Evolutionary conservation across 2,888 invertebrate genomes (phyloP).

Genomic region (Catocala nupta): DNA sequence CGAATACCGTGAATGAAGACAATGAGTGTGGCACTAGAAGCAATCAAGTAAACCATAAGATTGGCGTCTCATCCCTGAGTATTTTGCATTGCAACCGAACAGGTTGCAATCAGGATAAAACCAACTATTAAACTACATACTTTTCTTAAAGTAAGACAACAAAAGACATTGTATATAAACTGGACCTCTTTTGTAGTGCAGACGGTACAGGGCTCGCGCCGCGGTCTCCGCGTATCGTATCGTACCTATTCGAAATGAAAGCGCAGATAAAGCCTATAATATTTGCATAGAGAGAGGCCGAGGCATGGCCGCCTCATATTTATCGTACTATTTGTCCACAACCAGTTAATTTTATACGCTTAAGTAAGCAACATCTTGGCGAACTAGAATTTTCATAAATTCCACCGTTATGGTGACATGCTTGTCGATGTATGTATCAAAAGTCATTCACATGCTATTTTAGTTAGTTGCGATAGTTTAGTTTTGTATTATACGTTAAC

Average conservation of each 20-base stretch:
- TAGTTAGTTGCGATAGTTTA: too few species aligned
- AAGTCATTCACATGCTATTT: too few species aligned
- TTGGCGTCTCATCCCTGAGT: too few species aligned
- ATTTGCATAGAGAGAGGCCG: conserved; percentile 78
- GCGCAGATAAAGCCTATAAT: conserved; percentile 75
- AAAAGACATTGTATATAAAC: neutral
- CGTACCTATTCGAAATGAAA: conserved; percentile 50
- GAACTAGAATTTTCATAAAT: conserved; percentile 34
- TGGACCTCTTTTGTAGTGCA: conserved; percentile 33
- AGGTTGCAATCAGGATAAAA: too few species aligned
- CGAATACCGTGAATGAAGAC: too few species aligned
- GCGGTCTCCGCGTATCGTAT: conserved; percentile 43
- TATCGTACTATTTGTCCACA: conserved; percentile 67
- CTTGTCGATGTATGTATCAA: conserved; percentile 5
- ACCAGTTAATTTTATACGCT: conserved; percentile 57
- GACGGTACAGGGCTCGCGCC: conserved; percentile 41
- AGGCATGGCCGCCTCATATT: conserved; percentile 65
- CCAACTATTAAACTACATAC: too few species aligned
- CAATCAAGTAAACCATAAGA: too few species aligned
- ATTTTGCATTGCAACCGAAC: too few species aligned
- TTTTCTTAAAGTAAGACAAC: neutral
- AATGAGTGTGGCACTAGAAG: too few species aligned
- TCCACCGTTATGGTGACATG: conserved; percentile 24
- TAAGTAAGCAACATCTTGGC: conserved; percentile 36
- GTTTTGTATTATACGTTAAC: too few species aligned